These are phyloP conservation scores for Ephestia elutella DNA, from an alignment of 1,140 invertebrate species.

Conservation along the genomic window DNA sequence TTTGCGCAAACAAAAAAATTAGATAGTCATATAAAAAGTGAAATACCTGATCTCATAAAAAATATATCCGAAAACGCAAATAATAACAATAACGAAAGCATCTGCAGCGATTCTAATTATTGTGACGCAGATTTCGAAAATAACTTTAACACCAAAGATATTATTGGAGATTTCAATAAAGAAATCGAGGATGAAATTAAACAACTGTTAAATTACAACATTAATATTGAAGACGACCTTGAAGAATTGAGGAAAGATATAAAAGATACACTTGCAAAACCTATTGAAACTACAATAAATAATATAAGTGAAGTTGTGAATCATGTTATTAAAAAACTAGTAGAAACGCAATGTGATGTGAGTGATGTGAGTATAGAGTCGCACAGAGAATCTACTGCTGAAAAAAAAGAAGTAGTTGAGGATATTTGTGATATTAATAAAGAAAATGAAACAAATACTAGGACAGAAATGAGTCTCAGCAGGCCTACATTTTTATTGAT, in stretches of 20 bases:
- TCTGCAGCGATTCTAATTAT: slow-evolving; percentile 40
- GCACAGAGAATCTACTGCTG: slow-evolving; percentile 13
- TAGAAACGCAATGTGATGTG: slow-evolving; percentile 46
- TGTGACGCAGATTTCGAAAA: slow-evolving; percentile 63
- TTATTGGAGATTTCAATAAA: slow-evolving; percentile 75
- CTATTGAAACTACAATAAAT: slow-evolving; percentile 68
- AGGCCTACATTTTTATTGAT: slow-evolving; percentile 66
- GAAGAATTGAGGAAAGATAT: slow-evolving; percentile 70
- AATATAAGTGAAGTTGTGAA: slow-evolving; percentile 73
- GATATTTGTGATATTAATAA: slow-evolving; percentile 44
- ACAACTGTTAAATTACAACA: slow-evolving; percentile 62
- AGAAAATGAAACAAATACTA: slow-evolving; percentile 56
- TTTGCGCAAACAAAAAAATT: slow-evolving; percentile 21
- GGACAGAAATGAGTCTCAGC: slow-evolving; percentile 59
- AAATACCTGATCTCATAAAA: slow-evolving; percentile 62
- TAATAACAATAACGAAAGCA: slow-evolving; percentile 42
- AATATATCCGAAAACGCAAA: slow-evolving; percentile 44
- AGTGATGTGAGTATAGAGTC: slow-evolving; percentile 27
- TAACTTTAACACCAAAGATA: slow-evolving; percentile 65
- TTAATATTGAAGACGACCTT: slow-evolving; percentile 68
- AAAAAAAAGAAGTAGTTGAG: slow-evolving; percentile 19
- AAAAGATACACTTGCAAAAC: slow-evolving; percentile 66
- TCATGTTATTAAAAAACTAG: slow-evolving; percentile 68
- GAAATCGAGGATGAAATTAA: slow-evolving; percentile 75
- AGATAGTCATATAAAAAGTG: slow-evolving; percentile 33